phyloP scores from a whole-genome alignment of 1,140 invertebrate species.

The Aphidius ervi region DNA sequence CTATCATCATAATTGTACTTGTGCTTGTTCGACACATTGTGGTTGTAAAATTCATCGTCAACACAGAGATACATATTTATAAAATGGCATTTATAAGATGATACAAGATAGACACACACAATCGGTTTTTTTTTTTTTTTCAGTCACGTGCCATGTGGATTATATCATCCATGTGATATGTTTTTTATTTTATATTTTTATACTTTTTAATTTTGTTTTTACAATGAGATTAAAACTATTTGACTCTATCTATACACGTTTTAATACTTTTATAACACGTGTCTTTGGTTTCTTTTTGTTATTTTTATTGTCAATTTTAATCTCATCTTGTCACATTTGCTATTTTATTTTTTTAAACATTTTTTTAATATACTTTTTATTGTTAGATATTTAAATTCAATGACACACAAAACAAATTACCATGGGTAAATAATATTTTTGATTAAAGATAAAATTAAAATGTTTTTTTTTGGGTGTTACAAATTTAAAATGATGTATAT shows the following conservation, averaged over 20 bases:
- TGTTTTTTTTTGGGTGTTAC: too few species aligned
- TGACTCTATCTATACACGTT: slow-evolving; percentile 6
- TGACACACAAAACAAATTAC: too few species aligned
- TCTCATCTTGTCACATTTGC: neutral
- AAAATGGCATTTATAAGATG: too few species aligned
- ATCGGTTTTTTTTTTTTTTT: too few species aligned
- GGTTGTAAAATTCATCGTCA: neutral
- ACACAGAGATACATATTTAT: too few species aligned
- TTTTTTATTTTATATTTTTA: neutral
- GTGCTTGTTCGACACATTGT: slow-evolving; percentile 19
- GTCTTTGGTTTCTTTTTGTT: neutral
- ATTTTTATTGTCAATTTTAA: neutral
- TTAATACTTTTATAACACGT: neutral
- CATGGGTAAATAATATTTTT: too few species aligned
- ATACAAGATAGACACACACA: slow-evolving; percentile 10
- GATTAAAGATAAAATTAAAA: too few species aligned
- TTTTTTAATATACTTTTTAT: neutral
- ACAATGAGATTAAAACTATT: slow-evolving; percentile 18
- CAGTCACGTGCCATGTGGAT: slow-evolving; percentile 9
- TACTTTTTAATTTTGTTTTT: slow-evolving; percentile 15
- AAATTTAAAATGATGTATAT: too few species aligned
- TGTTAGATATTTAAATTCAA: too few species aligned
- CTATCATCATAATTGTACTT: slow-evolving; percentile 16
- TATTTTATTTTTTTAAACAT: neutral
- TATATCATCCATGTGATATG: neutral